Base-by-base conservation (phyloP, 2,888 invertebrate species). In the Halictus ligatus region DNA sequence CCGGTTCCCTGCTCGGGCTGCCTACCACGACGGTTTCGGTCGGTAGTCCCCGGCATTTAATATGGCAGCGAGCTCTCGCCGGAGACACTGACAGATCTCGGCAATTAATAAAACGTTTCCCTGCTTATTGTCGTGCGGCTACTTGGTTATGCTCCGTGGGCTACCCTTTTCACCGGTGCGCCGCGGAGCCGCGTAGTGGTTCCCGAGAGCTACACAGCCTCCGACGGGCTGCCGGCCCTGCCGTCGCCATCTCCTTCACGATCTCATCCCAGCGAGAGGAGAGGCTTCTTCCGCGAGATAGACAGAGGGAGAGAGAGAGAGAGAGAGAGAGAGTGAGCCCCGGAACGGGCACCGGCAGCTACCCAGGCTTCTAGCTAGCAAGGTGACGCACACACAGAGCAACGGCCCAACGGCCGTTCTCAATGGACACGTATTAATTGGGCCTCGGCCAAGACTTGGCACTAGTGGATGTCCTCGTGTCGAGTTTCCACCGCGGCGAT, bases 21-120 rank as follows among this genome's bases (percentile, higher is more conserved):
- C 85, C 90, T 85, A 88, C 87, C 88, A 54, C 88, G 88, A 87
- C 80, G 89, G 91, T 90, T 92, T 92, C 90, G 91, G 92, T 92
- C 91, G 91, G 92, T 90, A 92, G 92, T 91, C 73, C 89, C 67
- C 78, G 84, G 84, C 91, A 90, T 94, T 93, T 94, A 93, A 94
- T 94, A 93, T 93, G 93, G 93, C 92, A 92, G 90, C 86, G 76
- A 81, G 84, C 85, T 89, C 87, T 88, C 35, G 40, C 80, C 87
- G 90, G 90, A 92, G 94, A 94, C 94, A 94, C 94, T 94, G 94
- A 94, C 93, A 90, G 92, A 94, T 94, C 92, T 93, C 87, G 86
- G 93, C 93, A 94, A 94, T 94, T 94, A 94, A 94, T 94, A 94
- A 94, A 94, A 94, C 93, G 94, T 93, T 94, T 94, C 93, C 93